phyloP scores from a whole-genome alignment of 2,888 invertebrate species.

The Micropterix aruncella region DNA sequence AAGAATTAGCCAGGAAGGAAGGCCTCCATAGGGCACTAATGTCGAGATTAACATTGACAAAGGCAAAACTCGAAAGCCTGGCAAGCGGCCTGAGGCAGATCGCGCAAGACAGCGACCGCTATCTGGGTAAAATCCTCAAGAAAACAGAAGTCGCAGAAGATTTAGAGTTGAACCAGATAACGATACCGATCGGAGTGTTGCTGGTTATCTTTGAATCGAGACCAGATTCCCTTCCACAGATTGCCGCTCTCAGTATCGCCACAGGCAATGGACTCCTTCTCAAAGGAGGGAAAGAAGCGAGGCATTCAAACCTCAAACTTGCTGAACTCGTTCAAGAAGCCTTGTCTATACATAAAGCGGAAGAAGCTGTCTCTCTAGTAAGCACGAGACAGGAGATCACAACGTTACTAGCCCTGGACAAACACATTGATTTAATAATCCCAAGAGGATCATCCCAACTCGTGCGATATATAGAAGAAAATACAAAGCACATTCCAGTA shows the following conservation, averaged over 20 bases:
- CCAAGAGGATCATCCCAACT: slow-evolving; percentile 80
- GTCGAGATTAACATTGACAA: slow-evolving; percentile 61
- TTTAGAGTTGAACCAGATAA: slow-evolving; percentile 70
- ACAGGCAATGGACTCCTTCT: slow-evolving; percentile 80
- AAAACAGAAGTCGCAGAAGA: slow-evolving; percentile 53
- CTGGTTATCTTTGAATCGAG: slow-evolving; percentile 86
- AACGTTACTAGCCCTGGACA: slow-evolving; percentile 70
- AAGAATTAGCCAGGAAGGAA: slow-evolving; percentile 53
- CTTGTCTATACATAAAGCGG: slow-evolving; percentile 54
- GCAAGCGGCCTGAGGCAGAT: slow-evolving; percentile 71
- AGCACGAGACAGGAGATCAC: slow-evolving; percentile 84
- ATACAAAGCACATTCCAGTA: slow-evolving; percentile 76
- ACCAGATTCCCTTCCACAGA: slow-evolving; percentile 83
- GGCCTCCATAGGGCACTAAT: slow-evolving; percentile 60
- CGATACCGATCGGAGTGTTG: slow-evolving; percentile 84
- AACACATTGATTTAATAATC: slow-evolving; percentile 83
- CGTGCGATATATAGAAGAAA: slow-evolving; percentile 60
- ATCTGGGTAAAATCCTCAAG: slow-evolving; percentile 43
- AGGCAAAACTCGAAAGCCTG: slow-evolving; percentile 62
- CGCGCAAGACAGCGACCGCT: slow-evolving; percentile 57
- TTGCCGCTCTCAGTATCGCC: slow-evolving; percentile 79
- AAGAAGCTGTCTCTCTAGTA: slow-evolving; percentile 68
- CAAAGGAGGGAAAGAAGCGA: slow-evolving; percentile 86
- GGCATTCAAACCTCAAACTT: slow-evolving; percentile 66
- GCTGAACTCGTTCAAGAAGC: slow-evolving; percentile 77